phyloP scores from a whole-genome alignment of 2,888 invertebrate genomes.

The Branchinecta sandiegonensis region DNA sequence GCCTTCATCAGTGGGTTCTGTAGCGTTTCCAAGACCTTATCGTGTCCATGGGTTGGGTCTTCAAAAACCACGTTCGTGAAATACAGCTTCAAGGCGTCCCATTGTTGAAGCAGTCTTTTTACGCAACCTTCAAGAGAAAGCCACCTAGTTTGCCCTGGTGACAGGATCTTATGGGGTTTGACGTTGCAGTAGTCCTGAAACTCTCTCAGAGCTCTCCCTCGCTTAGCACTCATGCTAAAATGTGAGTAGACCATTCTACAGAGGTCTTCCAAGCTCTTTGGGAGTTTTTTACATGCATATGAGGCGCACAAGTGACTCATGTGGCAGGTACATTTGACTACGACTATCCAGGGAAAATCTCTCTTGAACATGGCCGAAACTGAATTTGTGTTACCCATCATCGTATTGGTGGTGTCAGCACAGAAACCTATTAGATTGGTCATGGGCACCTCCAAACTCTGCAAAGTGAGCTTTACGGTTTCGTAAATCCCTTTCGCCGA shows the following conservation, averaged over 20 bases:
- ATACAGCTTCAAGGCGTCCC: background rate
- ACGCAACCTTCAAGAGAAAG: background rate
- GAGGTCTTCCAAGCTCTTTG: conserved; percentile 5
- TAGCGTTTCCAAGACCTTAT: background rate
- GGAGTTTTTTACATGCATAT: conserved; percentile 15
- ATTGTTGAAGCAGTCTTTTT: conserved; percentile 1
- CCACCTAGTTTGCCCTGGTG: background rate
- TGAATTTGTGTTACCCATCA: conserved; percentile 14
- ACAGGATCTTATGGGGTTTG: background rate
- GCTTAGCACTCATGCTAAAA: conserved; percentile 12
- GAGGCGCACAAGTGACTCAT: background rate
- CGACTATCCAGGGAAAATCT: conserved; percentile 1
- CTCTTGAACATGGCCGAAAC: background rate
- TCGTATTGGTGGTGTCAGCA: conserved; percentile 15
- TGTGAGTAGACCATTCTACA: background rate
- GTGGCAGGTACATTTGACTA: conserved; percentile 14
- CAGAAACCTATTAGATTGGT: conserved; percentile 15
- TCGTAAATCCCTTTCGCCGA: conserved; percentile 15
- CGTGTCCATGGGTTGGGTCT: conserved; percentile 3
- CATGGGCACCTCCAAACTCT: background rate
- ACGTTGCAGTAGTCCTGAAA: conserved; percentile 14
- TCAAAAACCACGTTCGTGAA: background rate
- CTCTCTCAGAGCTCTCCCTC: background rate
- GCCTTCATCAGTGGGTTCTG: conserved; percentile 16
- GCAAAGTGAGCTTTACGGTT: background rate